Evolutionary conservation across 2,888 invertebrate genomes (phyloP), one percentile per base, ranked within the genome.

Genomic region (Chironomus riparius): DNA sequence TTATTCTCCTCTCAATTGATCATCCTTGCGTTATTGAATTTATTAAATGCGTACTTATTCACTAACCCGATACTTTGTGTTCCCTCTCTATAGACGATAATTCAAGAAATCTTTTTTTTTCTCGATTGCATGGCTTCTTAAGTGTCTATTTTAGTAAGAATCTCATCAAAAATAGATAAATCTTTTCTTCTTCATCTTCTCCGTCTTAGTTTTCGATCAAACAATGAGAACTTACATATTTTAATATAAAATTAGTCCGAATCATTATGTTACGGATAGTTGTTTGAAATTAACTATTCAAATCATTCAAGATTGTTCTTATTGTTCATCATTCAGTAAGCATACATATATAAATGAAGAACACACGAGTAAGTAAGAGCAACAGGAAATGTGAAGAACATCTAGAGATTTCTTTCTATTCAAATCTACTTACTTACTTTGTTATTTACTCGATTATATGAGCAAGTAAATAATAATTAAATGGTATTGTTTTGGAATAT

Each of bases 401-500:
- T 71, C 24, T 56, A 71, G 38, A 50, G 24, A 13, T 38, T 38
- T 38, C 47, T 48, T 56, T 13, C 22, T 56, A 50, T 56, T 71
- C 47, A 70, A 56, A 38, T 38, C 38, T 38, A 38, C 38, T 38
- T 38, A 38, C 38, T 38, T 10, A 38, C 38, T 38, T 38, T 24
- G 47, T 56, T 21, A 71, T 21, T 13, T 38, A 38, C 38, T 38
- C 2, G 10, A 10, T 10, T 38, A 38, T 38, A 12, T 6, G n/a
- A 71, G 70, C 56, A 15, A 71, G 56, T 71, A 71, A 71, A 62
- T 62, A 73, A 73, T 73, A 73, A 73, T 73, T 73, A 73, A 73
- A 62, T 56, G 72, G 62, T 62, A 73, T 73, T 73, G 72, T 73
- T 73, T 73, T 62, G 72, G 28, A 38, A 73, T 62, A 62, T 73